Evolutionary conservation across 1,140 invertebrate species (phyloP), one percentile per base, ranked within the genome.

Genomic region (Pteromalus puparum): DNA sequence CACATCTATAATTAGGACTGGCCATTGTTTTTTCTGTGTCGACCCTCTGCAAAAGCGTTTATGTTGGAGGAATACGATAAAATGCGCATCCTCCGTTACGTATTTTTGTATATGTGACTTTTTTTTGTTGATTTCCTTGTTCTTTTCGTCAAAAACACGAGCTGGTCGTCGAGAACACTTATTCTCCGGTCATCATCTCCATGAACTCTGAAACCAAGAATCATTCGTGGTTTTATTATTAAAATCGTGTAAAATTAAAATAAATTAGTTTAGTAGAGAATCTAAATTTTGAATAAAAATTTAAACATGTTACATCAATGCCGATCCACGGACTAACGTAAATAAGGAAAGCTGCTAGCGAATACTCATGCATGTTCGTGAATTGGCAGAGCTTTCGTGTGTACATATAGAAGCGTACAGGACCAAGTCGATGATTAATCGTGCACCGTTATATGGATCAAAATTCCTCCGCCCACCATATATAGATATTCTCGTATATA

Each of bases 131-230:
- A 30, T 76, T 46, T 76, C 21, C n/a, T 70, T 53, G 26, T 68
- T 83, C 48, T 82, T 82, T 24, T 72, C 48, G 82, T 81, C 46
- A 73, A 73, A 78, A 77, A 77, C 26, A 75, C 26, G 67, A n/a
- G 68, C 18, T 73, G 72, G 2, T 24, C 18, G 12, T 72, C 21
- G 18, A 61, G 24, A 82, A 72, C 81, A 86, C 91, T 95, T 97
- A 97, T 95, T 98, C 97, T 93, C 97, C 97, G 85, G 97, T 98
- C 97, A 98, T 98, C 97, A 98, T 98, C 92, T 98, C 97, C 97
- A 98, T 98, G 94, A 98, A 98, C 95, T 98, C 97, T 98, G 95
- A 84, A 97, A 97, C 80, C 81, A 85, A 87, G 82, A 61, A 34
- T 34, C 5, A 34, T 34, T 34, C 34, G 6, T 34, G 34, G 34